phyloP scores from a whole-genome alignment of 1,140 invertebrate species.

The Drosophila triauraria region DNA sequence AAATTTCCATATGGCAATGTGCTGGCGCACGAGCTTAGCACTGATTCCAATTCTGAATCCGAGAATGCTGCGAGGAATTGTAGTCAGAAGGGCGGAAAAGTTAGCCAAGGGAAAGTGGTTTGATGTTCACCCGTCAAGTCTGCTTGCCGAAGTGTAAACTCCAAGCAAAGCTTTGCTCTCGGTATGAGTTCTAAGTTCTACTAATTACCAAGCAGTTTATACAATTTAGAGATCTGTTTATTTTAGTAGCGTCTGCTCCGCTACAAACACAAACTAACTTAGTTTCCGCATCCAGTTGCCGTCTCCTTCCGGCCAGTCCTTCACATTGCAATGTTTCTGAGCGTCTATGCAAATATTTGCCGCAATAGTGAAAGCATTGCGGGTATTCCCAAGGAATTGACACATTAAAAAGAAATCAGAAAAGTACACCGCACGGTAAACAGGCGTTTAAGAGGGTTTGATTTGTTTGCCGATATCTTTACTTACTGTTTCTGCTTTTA shows the following conservation, averaged over 20 bases:
- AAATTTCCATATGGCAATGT: slow-evolving; percentile 69
- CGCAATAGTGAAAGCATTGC: background rate
- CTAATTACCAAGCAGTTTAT: slow-evolving; percentile 40
- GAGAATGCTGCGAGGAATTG: slow-evolving; percentile 1
- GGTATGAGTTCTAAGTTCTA: slow-evolving; percentile 13
- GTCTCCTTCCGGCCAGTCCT: slow-evolving; percentile 18
- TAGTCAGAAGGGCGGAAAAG: slow-evolving; percentile 4
- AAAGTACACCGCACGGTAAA: too few relatives aligned
- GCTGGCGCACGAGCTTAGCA: slow-evolving; percentile 3
- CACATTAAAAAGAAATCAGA: slow-evolving; percentile 2
- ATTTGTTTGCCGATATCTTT: background rate
- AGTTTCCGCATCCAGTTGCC: slow-evolving; percentile 5
- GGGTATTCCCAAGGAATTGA: slow-evolving; percentile 1
- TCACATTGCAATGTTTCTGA: slow-evolving; percentile 24
- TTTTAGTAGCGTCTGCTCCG: slow-evolving; percentile 17
- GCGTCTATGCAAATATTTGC: slow-evolving; percentile 38
- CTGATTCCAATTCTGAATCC: background rate
- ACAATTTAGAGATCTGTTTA: slow-evolving; percentile 29
- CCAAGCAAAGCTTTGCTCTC: slow-evolving; percentile 29
- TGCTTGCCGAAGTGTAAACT: slow-evolving; percentile 16
- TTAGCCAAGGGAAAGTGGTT: background rate
- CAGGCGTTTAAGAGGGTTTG: background rate
- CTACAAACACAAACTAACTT: slow-evolving; percentile 15
- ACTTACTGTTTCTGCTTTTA: background rate
- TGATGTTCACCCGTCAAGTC: background rate